Conservation (phyloP, 2,888 invertebrate genomes). For the Axea sp. region DNA sequence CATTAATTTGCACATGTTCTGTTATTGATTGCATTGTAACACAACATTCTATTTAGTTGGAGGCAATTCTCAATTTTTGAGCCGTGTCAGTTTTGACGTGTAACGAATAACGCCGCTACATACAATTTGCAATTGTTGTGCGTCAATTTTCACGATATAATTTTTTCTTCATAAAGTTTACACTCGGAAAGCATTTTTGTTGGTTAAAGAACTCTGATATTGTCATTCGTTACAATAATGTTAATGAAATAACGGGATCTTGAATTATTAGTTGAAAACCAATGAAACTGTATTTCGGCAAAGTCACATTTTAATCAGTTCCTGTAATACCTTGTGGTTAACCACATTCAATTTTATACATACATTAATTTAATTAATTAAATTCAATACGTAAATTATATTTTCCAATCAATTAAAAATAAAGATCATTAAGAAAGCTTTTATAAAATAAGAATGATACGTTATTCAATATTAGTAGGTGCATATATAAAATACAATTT, state of each 20-base stretch:
- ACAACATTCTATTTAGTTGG: slow-evolving; percentile 41
- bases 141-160: slow-evolving; percentile 11
- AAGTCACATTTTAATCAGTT: no score
- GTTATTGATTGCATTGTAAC: slow-evolving; percentile 48
- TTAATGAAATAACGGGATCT: slow-evolving; percentile 1
- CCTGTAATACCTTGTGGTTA: no score
- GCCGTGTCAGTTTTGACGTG: slow-evolving; percentile 35
- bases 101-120: slow-evolving; percentile 5
- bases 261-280: no score
- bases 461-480: no score
- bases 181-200: slow-evolving; percentile 7
- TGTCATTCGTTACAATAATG: background rate
- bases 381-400: no score
- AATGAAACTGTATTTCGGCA: no score
- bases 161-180: slow-evolving; percentile 25
- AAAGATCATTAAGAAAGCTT: no score
- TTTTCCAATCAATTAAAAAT: no score
- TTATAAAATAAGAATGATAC: no score
- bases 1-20: slow-evolving; percentile 49
- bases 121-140: slow-evolving; percentile 11
- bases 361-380: no score
- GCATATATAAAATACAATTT: no score
- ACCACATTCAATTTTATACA: no score
- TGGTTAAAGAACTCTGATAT: background rate
- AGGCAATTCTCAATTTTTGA: slow-evolving; percentile 42